Base-by-base conservation (phyloP, 2,888 invertebrate species). In the Saturnia pavonia region DNA sequence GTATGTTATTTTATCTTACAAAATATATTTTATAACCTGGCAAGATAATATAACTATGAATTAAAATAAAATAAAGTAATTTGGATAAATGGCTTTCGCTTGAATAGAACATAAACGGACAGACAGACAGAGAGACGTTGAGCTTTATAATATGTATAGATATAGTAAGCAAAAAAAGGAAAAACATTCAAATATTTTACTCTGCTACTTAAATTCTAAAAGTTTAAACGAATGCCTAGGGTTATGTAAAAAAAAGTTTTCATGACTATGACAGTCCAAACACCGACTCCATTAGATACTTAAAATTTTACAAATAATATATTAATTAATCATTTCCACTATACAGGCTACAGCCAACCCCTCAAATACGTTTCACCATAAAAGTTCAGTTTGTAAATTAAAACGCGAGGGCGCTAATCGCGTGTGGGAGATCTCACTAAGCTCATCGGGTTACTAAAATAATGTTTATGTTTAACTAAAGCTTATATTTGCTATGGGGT, bases 401-500 rank as follows among this genome's bases (percentile, higher is more conserved):
- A 68, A 67, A 82, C 79, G 74, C 75, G 81, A 87, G 88, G 88
- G 77, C 71, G 78, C 82, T 91, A 91, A 92, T 91, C 91, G 87
- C 82, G 83, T 85, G 88, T 89, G 90, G 88, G 90, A 88, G 87
- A 83, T 83, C 80, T 80, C 78, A 78, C 82, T 89, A 87, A 90
- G 90, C 91, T 92, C 87, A 91, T 92, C 92, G 89, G 85, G 87
- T 93, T 92, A 93, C 93, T 91, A 88, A 85, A 92, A 93, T 91
- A 92, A 93, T 92, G 92, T 93, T 93, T 91, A 86, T 92, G 85
- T 93, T 92, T 91, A 85, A 86, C 83, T 77, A 81, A 81, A 85
- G 90, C 89, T 89, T 89, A 69, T 68, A 63, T 67, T 48, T 72
- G 79, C 76, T 80, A 78, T 80, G 77, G 85, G 80, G 82, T 76